phyloP scores from a whole-genome alignment of 2,888 invertebrate species.

The Gonocerus acuteangulatus region DNA sequence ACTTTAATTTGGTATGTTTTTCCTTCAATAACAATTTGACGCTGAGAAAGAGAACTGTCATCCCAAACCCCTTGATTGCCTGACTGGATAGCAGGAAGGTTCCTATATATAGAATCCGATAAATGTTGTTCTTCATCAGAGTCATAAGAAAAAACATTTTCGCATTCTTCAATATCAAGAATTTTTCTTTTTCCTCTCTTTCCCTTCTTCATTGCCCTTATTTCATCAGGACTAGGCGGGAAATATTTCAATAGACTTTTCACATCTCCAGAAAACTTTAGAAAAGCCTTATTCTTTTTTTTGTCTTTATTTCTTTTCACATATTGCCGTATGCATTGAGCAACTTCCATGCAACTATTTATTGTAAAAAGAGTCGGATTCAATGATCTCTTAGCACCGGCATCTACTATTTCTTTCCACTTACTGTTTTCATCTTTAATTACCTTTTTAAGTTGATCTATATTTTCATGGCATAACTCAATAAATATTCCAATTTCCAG shows the following conservation, averaged over 20 bases:
- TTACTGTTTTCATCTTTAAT: constrained; percentile 21
- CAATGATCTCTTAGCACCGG: constrained; percentile 15
- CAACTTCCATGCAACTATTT: constrained; percentile 11
- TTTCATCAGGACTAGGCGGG: no score
- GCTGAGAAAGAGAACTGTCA: background rate
- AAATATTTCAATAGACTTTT: constrained; percentile 24
- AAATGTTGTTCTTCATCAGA: no score
- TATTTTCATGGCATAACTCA: constrained; percentile 23
- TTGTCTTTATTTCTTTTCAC: constrained; percentile 26
- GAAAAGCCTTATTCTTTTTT: constrained; percentile 27
- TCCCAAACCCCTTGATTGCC: constrained; percentile 3
- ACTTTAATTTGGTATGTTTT: background rate
- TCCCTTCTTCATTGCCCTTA: no score
- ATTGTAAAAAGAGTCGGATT: constrained; percentile 26
- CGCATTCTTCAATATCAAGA: no score
- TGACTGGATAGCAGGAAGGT: background rate
- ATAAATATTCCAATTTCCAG: constrained; percentile 25
- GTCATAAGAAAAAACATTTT: no score
- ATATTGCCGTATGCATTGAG: constrained; percentile 25
- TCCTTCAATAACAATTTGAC: background rate
- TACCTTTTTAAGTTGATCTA: constrained; percentile 13
- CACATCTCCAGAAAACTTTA: constrained; percentile 26
- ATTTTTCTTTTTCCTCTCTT: no score
- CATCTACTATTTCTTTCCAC: constrained; percentile 28
- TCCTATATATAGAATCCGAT: background rate